phyloP scores from a whole-genome alignment of 2,113 vertebrate genomes.

The Daubentonia madagascariensis region DNA sequence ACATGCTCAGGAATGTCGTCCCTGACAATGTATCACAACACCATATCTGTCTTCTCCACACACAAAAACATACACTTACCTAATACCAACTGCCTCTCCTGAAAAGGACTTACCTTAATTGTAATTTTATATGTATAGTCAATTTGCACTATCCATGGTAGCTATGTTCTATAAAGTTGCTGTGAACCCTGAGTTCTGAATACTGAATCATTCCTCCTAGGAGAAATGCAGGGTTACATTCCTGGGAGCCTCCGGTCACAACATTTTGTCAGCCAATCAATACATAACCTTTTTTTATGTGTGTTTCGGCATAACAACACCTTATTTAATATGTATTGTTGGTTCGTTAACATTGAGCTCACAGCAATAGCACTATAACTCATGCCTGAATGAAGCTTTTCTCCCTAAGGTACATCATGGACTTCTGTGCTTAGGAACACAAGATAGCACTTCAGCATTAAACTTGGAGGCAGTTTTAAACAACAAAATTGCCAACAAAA shows the following conservation, averaged over 20 bases:
- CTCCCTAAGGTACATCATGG: not conserved
- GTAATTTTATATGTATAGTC: not conserved
- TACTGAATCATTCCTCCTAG: not conserved
- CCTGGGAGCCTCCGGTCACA: not conserved
- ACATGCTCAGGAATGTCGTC: not conserved
- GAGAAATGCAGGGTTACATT: not conserved
- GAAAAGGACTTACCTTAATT: not conserved
- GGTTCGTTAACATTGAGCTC: not conserved
- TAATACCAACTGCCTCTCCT: not conserved
- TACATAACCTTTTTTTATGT: not conserved
- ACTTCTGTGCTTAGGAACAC: not conserved
- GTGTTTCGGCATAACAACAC: not conserved
- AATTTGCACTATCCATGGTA: not conserved
- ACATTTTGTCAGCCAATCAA: not conserved
- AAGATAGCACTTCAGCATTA: not conserved
- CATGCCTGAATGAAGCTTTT: not conserved
- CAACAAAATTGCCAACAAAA: not conserved
- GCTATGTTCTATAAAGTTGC: not conserved
- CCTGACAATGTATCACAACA: not conserved
- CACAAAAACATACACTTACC: not conserved
- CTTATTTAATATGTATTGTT: not conserved
- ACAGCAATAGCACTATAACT: not conserved
- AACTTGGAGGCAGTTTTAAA: not conserved
- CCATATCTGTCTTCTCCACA: not conserved
- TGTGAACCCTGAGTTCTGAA: not conserved